Evolutionary conservation across 2,797 vertebrate species (phyloP).

Genomic region (Prunella strophiata): DNA sequence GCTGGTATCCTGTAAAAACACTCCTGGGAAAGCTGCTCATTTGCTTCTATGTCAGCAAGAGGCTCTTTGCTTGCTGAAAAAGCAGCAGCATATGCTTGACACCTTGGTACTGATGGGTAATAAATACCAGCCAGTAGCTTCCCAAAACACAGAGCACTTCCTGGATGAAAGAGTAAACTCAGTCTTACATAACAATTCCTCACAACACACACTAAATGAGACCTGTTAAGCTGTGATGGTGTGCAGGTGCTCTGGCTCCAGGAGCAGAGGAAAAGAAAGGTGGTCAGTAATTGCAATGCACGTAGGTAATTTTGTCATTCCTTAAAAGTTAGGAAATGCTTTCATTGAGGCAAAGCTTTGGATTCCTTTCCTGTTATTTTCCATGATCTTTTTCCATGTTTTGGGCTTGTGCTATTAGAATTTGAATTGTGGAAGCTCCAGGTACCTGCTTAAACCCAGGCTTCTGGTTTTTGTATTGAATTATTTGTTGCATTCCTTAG

Average conservation of each 20-base stretch:
- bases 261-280: neutral
- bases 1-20: slow-evolving; percentile 25
- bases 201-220: neutral
- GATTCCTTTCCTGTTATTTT: slow-evolving; percentile 13
- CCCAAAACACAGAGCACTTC: neutral
- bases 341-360: neutral
- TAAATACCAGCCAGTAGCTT: neutral
- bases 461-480: neutral
- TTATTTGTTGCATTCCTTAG: neutral
- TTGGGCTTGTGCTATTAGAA: neutral
- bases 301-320: neutral
- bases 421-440: neutral
- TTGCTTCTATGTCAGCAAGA: slow-evolving; percentile 23
- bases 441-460: neutral
- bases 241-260: neutral
- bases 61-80: neutral
- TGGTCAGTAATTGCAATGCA: neutral
- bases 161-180: neutral
- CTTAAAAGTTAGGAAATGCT: neutral
- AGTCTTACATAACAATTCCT: neutral
- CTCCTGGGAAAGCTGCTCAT: slow-evolving; percentile 18
- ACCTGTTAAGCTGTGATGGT: neutral
- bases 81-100: slow-evolving; percentile 12
- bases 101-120: slow-evolving; percentile 13
- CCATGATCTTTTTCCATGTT: neutral